Evolutionary conservation across 2,113 vertebrate species (phyloP), one percentile per base, ranked within the genome.

Genomic region (Anser brachyrhynchus): DNA sequence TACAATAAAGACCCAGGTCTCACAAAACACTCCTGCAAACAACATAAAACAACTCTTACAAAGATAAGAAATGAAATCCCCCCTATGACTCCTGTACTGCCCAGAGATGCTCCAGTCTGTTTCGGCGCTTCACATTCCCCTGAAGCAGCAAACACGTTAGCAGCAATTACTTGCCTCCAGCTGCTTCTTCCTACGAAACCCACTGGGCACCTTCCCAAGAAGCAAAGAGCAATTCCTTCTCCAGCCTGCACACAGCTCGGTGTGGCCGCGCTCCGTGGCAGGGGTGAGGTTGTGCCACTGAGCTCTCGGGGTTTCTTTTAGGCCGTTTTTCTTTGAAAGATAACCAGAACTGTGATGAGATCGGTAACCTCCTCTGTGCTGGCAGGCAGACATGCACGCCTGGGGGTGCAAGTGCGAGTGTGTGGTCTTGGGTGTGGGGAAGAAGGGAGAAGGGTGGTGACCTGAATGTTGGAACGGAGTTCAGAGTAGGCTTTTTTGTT

Each of bases 391-490:
- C 5, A 2, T 5, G 71, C 33, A 49, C 23, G 95, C 96, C 96
- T 73, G 93, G 81, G 82, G 95, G 80, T 79, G 72, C 72, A 13
- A 92, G 84, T 76, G 92, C 93, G 39, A 87, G 93, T 94, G 92
- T 95, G 96, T 96, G 93, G 95, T 96, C 96, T 84, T 89, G 95
- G 93, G 91, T 66, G 96, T 93, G 92, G 93, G 89, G 89, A 89
- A 93, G 74, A 92, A 69, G 92, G 81, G 49, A 89, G 95, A 65
- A 72, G 90, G 90, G 90, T 95, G 93, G 77, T 96, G 95, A 96
- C 94, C 96, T 96, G 80, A 96, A 82, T 82, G 73, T 57, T 96
- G 95, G 93, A 96, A 83, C 12, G 0, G 82, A 93, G 90, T 92
- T 96, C 93, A 95, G 76, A 94, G 80, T 14, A 84, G 57, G 25